Evolutionary conservation across 2,113 vertebrate species (phyloP).

Genomic region (Eulacestoma nigropectus): DNA sequence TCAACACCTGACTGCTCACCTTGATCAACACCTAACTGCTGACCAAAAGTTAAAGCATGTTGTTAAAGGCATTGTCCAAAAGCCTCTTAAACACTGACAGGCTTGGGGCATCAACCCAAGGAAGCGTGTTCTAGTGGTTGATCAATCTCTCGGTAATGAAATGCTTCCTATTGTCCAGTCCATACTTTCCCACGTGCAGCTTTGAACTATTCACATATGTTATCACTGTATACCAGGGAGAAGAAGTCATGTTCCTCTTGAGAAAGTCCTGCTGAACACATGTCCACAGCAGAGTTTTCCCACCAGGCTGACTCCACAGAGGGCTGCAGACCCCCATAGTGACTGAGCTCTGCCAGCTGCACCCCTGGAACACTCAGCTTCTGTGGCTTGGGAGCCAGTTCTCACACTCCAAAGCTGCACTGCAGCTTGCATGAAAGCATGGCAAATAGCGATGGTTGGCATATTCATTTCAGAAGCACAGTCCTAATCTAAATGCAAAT

Average conservation of each 20-base stretch:
- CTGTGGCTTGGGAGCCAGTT: background rate
- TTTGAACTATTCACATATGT: background rate
- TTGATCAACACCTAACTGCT: background rate
- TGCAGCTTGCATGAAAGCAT: background rate
- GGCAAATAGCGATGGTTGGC: background rate
- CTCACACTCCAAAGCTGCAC: background rate
- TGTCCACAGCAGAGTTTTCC: background rate
- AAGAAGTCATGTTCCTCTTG: background rate
- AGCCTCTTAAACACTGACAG: background rate
- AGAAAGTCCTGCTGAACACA: background rate
- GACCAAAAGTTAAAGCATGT: background rate
- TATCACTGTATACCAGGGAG: background rate
- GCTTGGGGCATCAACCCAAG: background rate
- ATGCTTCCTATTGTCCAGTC: background rate
- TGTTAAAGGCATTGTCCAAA: background rate
- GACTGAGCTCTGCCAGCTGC: background rate
- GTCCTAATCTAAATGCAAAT: background rate
- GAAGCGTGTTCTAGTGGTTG: background rate
- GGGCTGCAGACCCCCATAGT: background rate
- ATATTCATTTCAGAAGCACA: background rate
- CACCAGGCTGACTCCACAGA: rapidly evolving
- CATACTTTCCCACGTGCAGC: background rate
- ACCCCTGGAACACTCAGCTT: background rate
- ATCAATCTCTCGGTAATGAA: background rate
- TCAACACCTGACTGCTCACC: background rate